phyloP scores from a whole-genome alignment of 1,140 invertebrate species.

The Anoplolepis gracilipes region DNA sequence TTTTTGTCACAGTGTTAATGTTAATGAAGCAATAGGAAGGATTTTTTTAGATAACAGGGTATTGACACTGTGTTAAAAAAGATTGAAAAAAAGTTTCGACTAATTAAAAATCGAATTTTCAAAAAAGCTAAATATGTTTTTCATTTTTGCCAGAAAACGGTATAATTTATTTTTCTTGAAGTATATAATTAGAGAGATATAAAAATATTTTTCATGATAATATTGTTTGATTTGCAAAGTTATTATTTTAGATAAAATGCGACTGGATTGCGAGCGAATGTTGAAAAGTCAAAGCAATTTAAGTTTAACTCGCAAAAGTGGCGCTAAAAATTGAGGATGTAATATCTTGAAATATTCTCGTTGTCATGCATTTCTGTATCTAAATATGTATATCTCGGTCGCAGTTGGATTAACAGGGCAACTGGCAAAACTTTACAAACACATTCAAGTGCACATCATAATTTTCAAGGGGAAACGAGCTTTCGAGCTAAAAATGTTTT shows the following conservation, averaged over 20 bases:
- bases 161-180: not conserved
- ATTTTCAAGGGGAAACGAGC: slow-evolving; percentile 38
- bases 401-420: slow-evolving; percentile 65
- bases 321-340: slow-evolving; percentile 44
- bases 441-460: slow-evolving; percentile 32
- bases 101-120: not conserved
- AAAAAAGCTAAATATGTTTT: not conserved
- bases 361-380: slow-evolving; percentile 73
- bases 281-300: slow-evolving; percentile 51
- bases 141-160: not conserved
- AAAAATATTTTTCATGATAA: slow-evolving; percentile 7
- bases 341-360: slow-evolving; percentile 64
- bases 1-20: slow-evolving; percentile 11
- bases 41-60: not conserved
- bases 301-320: slow-evolving; percentile 55
- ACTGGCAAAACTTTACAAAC: slow-evolving; percentile 64
- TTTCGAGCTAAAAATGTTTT: slow-evolving; percentile 47
- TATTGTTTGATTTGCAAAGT: slow-evolving; percentile 30
- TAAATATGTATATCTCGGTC: slow-evolving; percentile 69
- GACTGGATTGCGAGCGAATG: not conserved
- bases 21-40: slow-evolving; percentile 29
- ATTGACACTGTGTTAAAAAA: not conserved
- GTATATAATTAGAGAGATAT: not conserved
- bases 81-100: not conserved
- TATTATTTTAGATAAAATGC: slow-evolving; percentile 27